Base-by-base conservation (phyloP, 1,140 invertebrate species). In the Steinernema feltiae region DNA sequence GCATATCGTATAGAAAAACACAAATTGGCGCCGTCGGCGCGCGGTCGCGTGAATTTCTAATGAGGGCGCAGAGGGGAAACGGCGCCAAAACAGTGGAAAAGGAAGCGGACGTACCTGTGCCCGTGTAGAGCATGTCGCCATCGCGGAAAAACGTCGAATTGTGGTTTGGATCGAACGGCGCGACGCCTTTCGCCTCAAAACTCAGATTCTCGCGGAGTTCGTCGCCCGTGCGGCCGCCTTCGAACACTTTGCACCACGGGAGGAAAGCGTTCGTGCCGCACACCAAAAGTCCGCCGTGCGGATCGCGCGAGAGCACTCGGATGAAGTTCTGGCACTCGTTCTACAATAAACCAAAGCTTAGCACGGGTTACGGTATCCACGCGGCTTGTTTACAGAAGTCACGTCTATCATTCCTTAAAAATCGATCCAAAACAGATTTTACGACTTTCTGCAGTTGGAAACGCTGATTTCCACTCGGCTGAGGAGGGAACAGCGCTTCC, bases 151-250 rank as follows among this genome's bases (percentile, higher is more conserved):
- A 29, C 7, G 27, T 74, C 27, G 63, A 35, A 53, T 32, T 74
- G 73, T 70, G 73, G 73, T 74, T 30, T 48, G 32, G 73, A 17
- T 63, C 69, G 73, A 74, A 48, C n/a, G 29, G 53, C 15, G 53
- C 7, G 24, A 63, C 31, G 32, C 41, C 77, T 78, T 76, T 35
- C 17, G 30, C 32, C 35, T 32, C 30, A 21, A 63, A 63, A 21
- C 53, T 63, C 7, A 63, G 53, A 15, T 63, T 27, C 53, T 63
- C 53, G 53, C 53, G 53, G 24, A 63, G 53, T 15, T 63, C 53
- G 15, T 63, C 53, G 53, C 53, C 53, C 12, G 53, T 15, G 53
- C 18, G 7, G 35, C 35, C 35, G 35, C 35, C 21, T 83, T 75
- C 53, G 53, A 17, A 63, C 2, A 63, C 15, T 63, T 63, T 63